Evolutionary conservation across 2,888 invertebrate species (phyloP).

Genomic region (Tuberolachnus salignus): DNA sequence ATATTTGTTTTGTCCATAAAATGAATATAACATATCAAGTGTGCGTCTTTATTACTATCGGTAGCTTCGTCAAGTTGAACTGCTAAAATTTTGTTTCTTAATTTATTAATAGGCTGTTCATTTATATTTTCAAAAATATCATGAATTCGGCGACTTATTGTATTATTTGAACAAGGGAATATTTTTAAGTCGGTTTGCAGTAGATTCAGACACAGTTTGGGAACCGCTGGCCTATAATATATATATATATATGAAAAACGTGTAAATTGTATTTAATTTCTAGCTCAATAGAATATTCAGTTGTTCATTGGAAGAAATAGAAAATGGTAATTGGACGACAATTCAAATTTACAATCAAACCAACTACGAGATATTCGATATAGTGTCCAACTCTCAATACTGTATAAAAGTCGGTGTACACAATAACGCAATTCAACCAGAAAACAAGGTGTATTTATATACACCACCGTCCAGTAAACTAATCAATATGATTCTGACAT

Average conservation of each 20-base stretch:
- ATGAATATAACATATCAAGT: too few species aligned
- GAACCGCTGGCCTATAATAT: too few species aligned
- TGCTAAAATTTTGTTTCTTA: neutral
- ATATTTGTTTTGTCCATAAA: too few species aligned
- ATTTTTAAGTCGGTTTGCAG: constrained; percentile 58
- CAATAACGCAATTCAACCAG: neutral
- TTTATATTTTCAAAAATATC: too few species aligned
- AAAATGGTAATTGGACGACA: neutral
- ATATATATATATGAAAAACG: too few species aligned
- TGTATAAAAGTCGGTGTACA: neutral
- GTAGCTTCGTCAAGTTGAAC: constrained; percentile 29
- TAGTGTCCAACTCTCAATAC: neutral
- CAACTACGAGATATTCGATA: neutral
- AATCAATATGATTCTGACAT: neutral
- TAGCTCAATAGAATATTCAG: neutral
- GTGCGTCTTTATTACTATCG: constrained; percentile 15
- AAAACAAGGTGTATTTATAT: neutral
- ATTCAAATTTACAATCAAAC: neutral
- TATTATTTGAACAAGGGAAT: constrained; percentile 25
- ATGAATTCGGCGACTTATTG: too few species aligned
- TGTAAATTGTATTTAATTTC: neutral
- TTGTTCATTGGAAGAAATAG: neutral
- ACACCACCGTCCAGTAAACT: neutral
- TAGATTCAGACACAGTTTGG: too few species aligned
- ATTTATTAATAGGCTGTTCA: too few species aligned